phyloP scores from a whole-genome alignment of 2,888 invertebrate genomes.

The Harpagoxenus sublaevis region DNA sequence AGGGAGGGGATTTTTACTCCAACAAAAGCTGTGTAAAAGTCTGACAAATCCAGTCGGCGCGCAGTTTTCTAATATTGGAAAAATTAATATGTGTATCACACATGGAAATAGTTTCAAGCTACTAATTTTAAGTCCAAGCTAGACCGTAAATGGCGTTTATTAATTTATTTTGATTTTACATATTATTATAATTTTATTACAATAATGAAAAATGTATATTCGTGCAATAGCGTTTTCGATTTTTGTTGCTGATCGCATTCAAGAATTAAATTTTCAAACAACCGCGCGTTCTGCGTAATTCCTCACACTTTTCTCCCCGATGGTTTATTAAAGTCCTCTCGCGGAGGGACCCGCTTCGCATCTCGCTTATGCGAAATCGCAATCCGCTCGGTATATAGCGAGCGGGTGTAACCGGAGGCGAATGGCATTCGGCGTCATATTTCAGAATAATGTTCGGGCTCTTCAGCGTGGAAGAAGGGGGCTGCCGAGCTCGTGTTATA shows the following conservation, averaged over 20 bases:
- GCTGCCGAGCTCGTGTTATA: constrained; percentile 34
- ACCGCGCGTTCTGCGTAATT: constrained; percentile 24
- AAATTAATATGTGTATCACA: too few relatives aligned
- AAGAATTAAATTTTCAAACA: not conserved
- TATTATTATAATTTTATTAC: not conserved
- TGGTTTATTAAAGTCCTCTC: constrained; percentile 57
- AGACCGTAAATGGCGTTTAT: too few relatives aligned
- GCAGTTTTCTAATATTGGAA: too few relatives aligned
- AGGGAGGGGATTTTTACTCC: too few relatives aligned
- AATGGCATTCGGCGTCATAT: constrained; percentile 81
- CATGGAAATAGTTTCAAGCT: too few relatives aligned
- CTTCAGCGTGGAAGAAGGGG: constrained; percentile 23
- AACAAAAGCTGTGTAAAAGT: too few relatives aligned
- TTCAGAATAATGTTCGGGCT: constrained; percentile 79
- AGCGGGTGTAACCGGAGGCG: constrained; percentile 76
- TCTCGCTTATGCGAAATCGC: constrained; percentile 68
- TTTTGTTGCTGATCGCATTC: not conserved
- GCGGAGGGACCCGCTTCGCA: constrained; percentile 41
- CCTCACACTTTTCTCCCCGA: constrained; percentile 9
- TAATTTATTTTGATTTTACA: not conserved
- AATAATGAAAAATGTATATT: not conserved
- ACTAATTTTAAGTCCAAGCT: too few relatives aligned
- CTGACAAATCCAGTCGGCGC: too few relatives aligned
- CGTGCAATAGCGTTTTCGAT: not conserved
- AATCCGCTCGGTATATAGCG: constrained; percentile 68